Percentiles rank a stretch among this genome's conserved stretches.
Conservation (phyloP, 2,888 invertebrate genomes). For the Plebejus anna region DNA sequence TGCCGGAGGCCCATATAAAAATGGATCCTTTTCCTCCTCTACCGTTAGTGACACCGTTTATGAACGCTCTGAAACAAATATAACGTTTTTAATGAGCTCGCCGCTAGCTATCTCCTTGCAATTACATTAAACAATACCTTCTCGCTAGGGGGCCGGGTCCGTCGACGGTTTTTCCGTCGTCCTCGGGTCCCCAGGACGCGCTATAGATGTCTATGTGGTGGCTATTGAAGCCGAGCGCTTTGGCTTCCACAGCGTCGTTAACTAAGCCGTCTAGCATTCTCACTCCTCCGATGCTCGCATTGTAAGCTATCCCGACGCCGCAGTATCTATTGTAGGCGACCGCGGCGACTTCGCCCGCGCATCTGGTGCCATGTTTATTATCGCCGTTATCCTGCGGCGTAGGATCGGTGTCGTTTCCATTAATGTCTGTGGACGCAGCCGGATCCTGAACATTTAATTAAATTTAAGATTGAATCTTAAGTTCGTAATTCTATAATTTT, state of each 20-base stretch:
- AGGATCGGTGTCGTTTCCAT: constrained; percentile 97
- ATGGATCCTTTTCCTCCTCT: constrained; percentile 96
- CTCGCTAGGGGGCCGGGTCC: constrained; percentile 96
- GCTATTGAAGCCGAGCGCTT: constrained; percentile 94
- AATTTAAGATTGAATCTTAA: constrained; percentile 38
- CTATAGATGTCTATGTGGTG: constrained; percentile 98
- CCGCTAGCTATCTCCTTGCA: constrained; percentile 48
- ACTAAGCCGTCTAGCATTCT: constrained; percentile 98
- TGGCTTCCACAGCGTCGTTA: constrained; percentile 96
- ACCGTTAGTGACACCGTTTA: constrained; percentile 95
- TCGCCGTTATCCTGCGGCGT: constrained; percentile 99
- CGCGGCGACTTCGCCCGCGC: constrained; percentile 99
- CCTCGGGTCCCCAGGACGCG: constrained; percentile 98
- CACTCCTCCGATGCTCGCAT: constrained; percentile 97
- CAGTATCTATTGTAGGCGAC: constrained; percentile 97
- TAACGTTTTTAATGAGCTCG: constrained; percentile 61
- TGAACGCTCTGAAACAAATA: constrained; percentile 86
- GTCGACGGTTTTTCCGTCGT: constrained; percentile 97
- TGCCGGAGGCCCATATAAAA: constrained; percentile 99
- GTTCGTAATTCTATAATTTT: not conserved
- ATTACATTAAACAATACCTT: constrained; percentile 62
- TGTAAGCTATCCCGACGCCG: constrained; percentile 98
- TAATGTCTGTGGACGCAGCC: constrained; percentile 96
- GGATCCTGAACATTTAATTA: constrained; percentile 86
- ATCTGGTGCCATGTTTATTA: constrained; percentile 99